Evolutionary conservation across 2,888 invertebrate genomes (phyloP), one percentile per base, ranked within the genome.

Genomic region (Trichacis sp.): DNA sequence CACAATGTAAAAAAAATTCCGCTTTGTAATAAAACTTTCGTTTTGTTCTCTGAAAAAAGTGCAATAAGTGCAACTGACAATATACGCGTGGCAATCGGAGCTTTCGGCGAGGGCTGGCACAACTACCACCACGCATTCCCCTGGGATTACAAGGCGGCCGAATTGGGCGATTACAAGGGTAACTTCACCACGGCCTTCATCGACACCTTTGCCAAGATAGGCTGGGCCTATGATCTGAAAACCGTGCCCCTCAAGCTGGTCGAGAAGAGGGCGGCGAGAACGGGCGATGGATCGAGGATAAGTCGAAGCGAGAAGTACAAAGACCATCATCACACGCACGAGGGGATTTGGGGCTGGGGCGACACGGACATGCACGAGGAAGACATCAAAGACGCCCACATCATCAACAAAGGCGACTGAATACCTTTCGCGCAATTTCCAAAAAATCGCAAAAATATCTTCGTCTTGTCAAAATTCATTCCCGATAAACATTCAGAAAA

Each of bases 41-140:
- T 46, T 51, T 9, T 33, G 12, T 30, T 4, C 77, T 75, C 83
- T 84, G n/a, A n/a, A n/a, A n/a, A 0, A 83, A 89, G 89, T 70
- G 84, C 86, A 59, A 91, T 92, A 76, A 89, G 90, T 73, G 89
- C 94, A 0, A 89, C 91, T 1, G 92, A 94, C 79, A 92, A 90
- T 76, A 82, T 86, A 61, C 75, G 86, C 0, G 92, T 94, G 0
- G 90, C 91, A 0, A 82, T 90, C 5, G 84, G 89, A 36, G 91
- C 93, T 0, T 86, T 90, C 45, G 92, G 93, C 15, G 92, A 93
- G 79, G 95, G 94, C 9, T 94, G 93, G 91, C 94, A 95, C 84
- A 95, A 95, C 85, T 95, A 94, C 82, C 95, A 95, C 76, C 95
- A 95, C 83, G 91, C 92, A 15, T 95, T 95, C 85, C 94, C 95